Evolutionary conservation across 2,113 vertebrate species (phyloP).

Genomic region (Pagrus major): DNA sequence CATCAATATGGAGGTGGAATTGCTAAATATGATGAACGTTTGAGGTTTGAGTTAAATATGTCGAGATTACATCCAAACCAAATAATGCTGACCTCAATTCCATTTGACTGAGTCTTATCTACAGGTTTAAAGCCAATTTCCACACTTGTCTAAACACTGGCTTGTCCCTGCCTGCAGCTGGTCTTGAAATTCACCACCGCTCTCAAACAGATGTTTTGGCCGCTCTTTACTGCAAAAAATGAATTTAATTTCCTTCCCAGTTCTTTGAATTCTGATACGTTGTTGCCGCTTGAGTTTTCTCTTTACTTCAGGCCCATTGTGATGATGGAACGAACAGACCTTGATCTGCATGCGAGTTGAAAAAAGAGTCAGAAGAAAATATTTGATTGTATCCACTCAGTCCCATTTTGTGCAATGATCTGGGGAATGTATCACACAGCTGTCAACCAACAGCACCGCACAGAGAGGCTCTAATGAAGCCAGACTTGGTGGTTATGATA

Average conservation of each 20-base stretch:
- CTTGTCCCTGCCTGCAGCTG: slow-evolving; percentile 29
- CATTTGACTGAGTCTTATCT: not conserved
- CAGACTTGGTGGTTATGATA: slow-evolving; percentile 25
- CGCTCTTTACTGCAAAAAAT: not conserved
- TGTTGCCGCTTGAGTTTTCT: not conserved
- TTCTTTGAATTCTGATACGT: not conserved
- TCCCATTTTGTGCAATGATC: slow-evolving; percentile 24
- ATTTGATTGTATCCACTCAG: not conserved
- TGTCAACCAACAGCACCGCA: slow-evolving; percentile 47
- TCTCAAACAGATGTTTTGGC: slow-evolving; percentile 51
- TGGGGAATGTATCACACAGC: slow-evolving; percentile 64
- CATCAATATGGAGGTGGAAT: not conserved
- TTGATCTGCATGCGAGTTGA: not conserved
- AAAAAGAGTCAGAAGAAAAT: not conserved
- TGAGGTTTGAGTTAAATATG: not conserved
- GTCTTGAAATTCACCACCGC: slow-evolving; percentile 13
- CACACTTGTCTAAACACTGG: not conserved
- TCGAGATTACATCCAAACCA: not conserved
- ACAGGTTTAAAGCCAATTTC: not conserved
- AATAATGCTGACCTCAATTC: not conserved
- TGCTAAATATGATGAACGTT: not conserved
- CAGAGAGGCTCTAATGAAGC: slow-evolving; percentile 43
- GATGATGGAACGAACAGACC: not conserved
- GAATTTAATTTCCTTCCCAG: not conserved
- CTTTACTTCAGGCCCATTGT: not conserved